phyloP scores from a whole-genome alignment of 2,797 vertebrate species.

The Setipinna tenuifilis region DNA sequence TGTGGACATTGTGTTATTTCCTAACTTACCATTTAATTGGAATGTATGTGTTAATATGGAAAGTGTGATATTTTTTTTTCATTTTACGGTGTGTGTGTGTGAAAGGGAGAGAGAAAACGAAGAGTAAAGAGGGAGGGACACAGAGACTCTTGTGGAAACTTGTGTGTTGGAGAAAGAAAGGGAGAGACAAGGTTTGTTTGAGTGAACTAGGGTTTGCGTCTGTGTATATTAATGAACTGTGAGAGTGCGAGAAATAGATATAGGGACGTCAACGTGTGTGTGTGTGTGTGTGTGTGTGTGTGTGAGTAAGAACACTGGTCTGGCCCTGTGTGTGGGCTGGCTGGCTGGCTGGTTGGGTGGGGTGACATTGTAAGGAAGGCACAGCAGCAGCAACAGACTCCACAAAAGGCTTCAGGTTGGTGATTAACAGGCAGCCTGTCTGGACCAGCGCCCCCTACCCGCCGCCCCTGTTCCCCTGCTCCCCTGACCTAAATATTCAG shows the following conservation, averaged over 20 bases:
- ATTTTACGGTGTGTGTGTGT: background rate
- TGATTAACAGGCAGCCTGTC: background rate
- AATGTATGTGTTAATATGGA: constrained; percentile 9
- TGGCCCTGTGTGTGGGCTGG: background rate
- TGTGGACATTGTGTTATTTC: constrained; percentile 2
- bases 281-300: background rate
- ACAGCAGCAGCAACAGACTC: background rate
- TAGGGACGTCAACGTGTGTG: no score
- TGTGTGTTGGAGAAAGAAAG: background rate
- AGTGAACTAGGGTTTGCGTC: no score
- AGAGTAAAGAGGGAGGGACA: background rate
- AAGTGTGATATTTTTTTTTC: background rate
- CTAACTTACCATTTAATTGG: background rate
- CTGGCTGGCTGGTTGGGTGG: no score
- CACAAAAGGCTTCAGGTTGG: background rate
- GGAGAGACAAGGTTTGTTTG: no score
- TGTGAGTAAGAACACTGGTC: background rate
- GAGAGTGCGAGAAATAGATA: no score
- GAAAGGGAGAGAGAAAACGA: background rate
- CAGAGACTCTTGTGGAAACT: background rate
- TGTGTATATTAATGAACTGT: no score
- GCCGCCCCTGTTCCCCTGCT: constrained; percentile 56
- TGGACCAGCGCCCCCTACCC: background rate
- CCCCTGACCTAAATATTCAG: constrained; percentile 69
- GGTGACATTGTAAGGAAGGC: background rate